phyloP scores from a whole-genome alignment of 2,797 vertebrate genomes.

The Alectoris magna region DNA sequence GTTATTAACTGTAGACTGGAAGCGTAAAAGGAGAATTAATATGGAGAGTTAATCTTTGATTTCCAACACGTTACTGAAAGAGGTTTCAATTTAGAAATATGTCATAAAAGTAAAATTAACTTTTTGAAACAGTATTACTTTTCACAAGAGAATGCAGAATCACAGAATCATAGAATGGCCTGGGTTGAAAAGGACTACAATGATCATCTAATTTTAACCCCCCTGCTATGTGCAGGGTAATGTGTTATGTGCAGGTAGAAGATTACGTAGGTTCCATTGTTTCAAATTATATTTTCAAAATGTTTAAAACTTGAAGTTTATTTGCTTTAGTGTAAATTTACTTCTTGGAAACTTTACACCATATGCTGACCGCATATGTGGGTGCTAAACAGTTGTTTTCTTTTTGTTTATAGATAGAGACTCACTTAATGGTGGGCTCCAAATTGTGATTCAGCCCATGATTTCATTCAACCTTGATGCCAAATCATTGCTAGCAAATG shows the following conservation, averaged over 20 bases:
- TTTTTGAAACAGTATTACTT: background rate
- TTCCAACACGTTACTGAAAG: background rate
- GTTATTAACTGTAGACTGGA: background rate
- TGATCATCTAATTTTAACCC: no score
- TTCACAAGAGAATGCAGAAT: background rate
- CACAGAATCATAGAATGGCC: no score
- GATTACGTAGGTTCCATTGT: background rate
- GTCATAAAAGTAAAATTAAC: background rate
- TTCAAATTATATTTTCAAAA: background rate
- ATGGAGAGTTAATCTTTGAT: background rate
- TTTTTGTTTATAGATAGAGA: background rate
- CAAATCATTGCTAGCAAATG: background rate
- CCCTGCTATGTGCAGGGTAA: no score
- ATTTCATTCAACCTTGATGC: background rate
- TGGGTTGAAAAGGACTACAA: no score
- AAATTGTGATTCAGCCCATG: background rate
- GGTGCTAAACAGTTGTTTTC: background rate
- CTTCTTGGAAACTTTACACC: background rate
- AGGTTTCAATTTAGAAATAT: background rate
- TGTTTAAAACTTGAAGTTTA: background rate
- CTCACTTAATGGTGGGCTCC: background rate
- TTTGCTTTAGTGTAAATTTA: background rate
- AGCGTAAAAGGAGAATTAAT: background rate
- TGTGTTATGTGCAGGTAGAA: background rate
- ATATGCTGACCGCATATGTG: rapidly evolving